Evolutionary conservation across 2,113 vertebrate species (phyloP).

Genomic region (Deroptyus accipitrinus): DNA sequence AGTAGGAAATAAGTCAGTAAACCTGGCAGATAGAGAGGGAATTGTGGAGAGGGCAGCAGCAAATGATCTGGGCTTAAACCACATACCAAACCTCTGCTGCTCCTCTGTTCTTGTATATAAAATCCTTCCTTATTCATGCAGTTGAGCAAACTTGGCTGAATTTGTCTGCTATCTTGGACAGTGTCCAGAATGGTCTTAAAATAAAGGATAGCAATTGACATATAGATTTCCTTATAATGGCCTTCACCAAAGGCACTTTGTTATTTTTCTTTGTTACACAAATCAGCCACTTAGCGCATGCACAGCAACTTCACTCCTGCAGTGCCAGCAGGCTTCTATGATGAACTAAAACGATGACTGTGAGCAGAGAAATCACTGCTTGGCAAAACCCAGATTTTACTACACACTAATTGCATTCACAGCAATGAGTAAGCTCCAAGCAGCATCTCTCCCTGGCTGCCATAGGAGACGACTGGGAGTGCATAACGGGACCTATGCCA

Average conservation of each 20-base stretch:
- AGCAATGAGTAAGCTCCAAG: background rate
- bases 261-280: background rate
- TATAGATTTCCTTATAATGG: background rate
- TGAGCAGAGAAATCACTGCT: background rate
- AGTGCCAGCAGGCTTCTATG: background rate
- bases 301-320: background rate
- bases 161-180: background rate
- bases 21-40: background rate
- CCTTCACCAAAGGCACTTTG: background rate
- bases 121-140: background rate
- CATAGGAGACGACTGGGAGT: background rate
- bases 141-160: background rate
- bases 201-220: background rate
- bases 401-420: fast-evolving
- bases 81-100: background rate
- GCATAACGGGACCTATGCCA: background rate
- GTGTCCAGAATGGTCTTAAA: background rate
- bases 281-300: fast-evolving
- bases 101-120: background rate
- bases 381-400: background rate
- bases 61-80: background rate
- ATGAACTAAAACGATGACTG: background rate
- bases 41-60: background rate
- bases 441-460: background rate
- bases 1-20: background rate